These are phyloP conservation scores for Paratilapia polleni DNA, from an alignment of 2,113 vertebrate species.

Conservation along the genomic window DNA sequence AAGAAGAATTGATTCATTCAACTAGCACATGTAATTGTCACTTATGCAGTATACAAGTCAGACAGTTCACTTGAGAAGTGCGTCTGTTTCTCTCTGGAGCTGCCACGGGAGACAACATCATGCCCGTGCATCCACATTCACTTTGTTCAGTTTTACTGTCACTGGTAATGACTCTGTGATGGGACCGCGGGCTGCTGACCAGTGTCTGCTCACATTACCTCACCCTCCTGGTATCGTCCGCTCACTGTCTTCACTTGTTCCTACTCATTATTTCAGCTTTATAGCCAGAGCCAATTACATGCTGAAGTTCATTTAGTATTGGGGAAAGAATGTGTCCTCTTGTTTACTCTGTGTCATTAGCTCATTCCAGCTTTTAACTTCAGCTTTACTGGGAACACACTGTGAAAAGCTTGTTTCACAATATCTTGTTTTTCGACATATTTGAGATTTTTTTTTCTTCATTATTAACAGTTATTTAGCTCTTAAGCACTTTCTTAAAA, in stretches of 20 bases:
- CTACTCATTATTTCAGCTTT: slow-evolving; percentile 21
- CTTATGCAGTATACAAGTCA: slow-evolving; percentile 7
- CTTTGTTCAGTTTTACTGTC: background rate
- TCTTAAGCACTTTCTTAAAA: background rate
- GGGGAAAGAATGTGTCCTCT: background rate
- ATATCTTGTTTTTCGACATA: background rate
- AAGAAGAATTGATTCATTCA: slow-evolving; percentile 2
- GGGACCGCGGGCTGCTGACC: slow-evolving; percentile 6
- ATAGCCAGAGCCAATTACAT: background rate
- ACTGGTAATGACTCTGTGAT: slow-evolving; percentile 11
- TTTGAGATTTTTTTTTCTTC: background rate
- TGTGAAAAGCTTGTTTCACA: background rate
- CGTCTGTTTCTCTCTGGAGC: background rate
- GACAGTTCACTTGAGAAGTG: background rate
- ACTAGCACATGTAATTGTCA: background rate
- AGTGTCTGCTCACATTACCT: slow-evolving; percentile 37
- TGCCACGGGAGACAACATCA: background rate
- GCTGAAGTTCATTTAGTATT: background rate
- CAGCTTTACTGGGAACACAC: background rate
- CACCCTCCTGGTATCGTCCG: slow-evolving; percentile 24
- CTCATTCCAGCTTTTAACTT: background rate
- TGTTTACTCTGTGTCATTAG: slow-evolving; percentile 1
- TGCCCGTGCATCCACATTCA: background rate
- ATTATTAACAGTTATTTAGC: background rate
- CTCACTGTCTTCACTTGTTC: slow-evolving; percentile 16